A percentile compares a stretch with the other conserved stretches of the same genome.
These are phyloP conservation scores for Notospermus geniculatus DNA, from an alignment of 1,140 invertebrate genomes.

Conservation along the genomic window DNA sequence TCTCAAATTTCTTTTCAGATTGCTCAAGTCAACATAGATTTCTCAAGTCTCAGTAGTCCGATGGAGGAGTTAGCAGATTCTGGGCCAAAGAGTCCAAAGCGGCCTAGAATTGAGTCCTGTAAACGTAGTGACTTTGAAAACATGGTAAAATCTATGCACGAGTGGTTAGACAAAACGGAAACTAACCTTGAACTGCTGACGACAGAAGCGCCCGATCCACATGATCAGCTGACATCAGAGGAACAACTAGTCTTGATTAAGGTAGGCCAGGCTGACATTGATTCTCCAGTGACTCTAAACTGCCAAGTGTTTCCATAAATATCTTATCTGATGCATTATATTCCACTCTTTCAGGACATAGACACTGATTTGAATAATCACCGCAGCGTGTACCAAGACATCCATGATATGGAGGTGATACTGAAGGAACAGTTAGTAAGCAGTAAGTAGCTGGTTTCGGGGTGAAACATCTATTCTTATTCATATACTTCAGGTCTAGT, in stretches of 20 bases:
- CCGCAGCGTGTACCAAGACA: background rate
- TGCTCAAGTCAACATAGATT: constrained; percentile 7
- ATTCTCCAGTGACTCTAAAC: background rate
- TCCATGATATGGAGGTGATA: constrained; percentile 5
- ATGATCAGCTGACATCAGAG: constrained; percentile 62
- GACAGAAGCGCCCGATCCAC: constrained; percentile 50
- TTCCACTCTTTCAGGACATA: constrained; percentile 41
- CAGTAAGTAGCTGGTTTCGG: too few relatives aligned
- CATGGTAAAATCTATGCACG: constrained; percentile 58
- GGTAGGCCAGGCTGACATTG: constrained; percentile 24
- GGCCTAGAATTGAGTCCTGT: constrained; percentile 38
- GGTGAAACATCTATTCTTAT: background rate
- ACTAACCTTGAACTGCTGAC: constrained; percentile 58
- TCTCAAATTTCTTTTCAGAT: constrained; percentile 2
- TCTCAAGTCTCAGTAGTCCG: constrained; percentile 25
- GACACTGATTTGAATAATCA: constrained; percentile 50
- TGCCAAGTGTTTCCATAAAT: background rate
- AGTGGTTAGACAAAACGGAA: constrained; percentile 64
- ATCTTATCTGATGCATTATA: background rate
- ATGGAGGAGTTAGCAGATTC: background rate
- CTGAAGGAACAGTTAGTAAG: background rate
- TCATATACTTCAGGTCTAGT: too few relatives aligned
- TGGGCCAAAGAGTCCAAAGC: constrained; percentile 25
- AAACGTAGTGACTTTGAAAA: constrained; percentile 60
- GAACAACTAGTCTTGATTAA: constrained; percentile 64